phyloP scores from a whole-genome alignment of 2,888 invertebrate genomes.

The Magallana nippona region DNA sequence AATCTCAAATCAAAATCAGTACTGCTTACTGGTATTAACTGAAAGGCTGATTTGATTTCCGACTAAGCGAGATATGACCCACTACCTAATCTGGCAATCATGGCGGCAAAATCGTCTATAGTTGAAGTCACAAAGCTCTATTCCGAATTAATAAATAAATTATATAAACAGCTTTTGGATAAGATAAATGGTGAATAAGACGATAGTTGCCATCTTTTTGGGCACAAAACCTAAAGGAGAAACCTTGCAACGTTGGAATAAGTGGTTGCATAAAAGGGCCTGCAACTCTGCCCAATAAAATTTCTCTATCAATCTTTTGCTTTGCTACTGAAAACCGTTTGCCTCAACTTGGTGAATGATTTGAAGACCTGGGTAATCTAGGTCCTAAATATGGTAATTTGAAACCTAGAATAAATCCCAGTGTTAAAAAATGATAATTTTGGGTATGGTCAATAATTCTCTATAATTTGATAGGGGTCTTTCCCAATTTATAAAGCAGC shows the following conservation, averaged over 20 bases:
- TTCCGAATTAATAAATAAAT: not conserved
- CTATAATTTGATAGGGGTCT: no score
- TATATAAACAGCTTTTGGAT: not conserved
- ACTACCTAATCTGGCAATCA: conserved; percentile 8
- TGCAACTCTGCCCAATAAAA: not conserved
- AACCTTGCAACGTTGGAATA: not conserved
- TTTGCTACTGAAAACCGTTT: not conserved
- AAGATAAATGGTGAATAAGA: conserved; percentile 6
- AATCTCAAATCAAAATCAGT: conserved; percentile 10
- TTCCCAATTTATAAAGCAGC: no score
- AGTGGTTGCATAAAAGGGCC: not conserved
- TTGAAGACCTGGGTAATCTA: not conserved
- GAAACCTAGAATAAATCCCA: not conserved
- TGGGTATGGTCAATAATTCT: no score
- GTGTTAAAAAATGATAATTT: no score
- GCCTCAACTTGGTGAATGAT: not conserved
- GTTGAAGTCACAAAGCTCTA: no score
- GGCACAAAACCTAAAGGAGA: not conserved
- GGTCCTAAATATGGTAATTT: not conserved
- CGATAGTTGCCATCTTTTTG: conserved; percentile 16
- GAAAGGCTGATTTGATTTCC: conserved; percentile 8
- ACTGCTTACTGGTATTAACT: not conserved
- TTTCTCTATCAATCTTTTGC: not conserved
- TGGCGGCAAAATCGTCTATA: not conserved
- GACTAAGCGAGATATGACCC: not conserved